Evolutionary conservation across 2,113 vertebrate genomes (phyloP), one percentile per base, ranked within the genome.

Genomic region (Oplegnathus fasciatus): DNA sequence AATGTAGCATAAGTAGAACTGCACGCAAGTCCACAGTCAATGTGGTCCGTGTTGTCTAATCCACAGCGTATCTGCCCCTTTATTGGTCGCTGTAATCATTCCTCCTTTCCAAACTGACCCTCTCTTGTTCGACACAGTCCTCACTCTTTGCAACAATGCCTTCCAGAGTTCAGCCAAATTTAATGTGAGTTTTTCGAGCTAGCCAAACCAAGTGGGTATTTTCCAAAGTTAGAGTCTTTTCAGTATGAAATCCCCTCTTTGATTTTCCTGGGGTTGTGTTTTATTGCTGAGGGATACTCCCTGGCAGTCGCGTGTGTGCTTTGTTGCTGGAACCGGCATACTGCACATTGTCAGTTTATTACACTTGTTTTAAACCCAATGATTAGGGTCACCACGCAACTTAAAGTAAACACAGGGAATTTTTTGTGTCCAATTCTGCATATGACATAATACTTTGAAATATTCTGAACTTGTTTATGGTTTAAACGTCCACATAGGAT

Each of bases 201-300:
- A 48, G 57, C 79, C 42, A 75, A 54, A 82, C 57, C 57, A 76
- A 44, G 26, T 32, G 8, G 24, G 48, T 72, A 84, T 82, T 85
- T 93, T 80, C 70, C 71, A 64, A 13, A 81, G 46, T 26, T 69
- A 3, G 22, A 30, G 22, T 54, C 14, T 55, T 85, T 78, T 77
- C 55, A 50, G 50, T 30, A 26, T 17, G 24, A 85, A 65, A 78
- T 72, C 30, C 61, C 48, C 44, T 46, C 71, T 83, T 77, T 72
- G 34, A 82, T 77, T 78, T 74, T 80, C 20, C 22, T 22, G 22
- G 22, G 69, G 37, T n/a, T 62, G 60, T 62, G 17, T 75, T 89
- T 92, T 75, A 77, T 80, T 62, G 30, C 80, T 20, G 9, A 71
- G 66, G 74, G 66, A 78, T 86, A 80, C 85, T 86, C 82, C 80